These are phyloP conservation scores for Sternotherus odoratus DNA, from an alignment of 2,797 vertebrate genomes.

Conservation along the genomic window DNA sequence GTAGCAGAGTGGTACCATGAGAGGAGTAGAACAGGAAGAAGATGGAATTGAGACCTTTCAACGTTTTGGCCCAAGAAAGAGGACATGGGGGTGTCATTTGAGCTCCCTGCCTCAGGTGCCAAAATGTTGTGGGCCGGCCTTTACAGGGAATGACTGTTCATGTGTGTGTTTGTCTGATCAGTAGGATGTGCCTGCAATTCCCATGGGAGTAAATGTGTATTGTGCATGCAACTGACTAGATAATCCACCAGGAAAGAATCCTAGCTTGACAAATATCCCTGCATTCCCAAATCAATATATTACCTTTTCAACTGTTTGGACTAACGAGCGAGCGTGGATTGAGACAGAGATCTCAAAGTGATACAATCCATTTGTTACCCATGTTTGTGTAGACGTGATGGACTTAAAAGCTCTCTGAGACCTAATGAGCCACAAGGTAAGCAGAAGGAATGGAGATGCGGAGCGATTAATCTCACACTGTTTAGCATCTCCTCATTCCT, in stretches of 20 bases:
- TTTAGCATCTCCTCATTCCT: conserved; percentile 49
- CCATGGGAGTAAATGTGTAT: neutral
- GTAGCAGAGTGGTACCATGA: too few relatives aligned
- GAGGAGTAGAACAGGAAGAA: too few relatives aligned
- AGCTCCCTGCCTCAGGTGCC: too few relatives aligned
- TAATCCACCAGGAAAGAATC: neutral
- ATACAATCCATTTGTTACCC: conserved; percentile 23
- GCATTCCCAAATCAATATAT: neutral
- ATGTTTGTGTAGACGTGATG: neutral
- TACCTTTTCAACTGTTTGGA: conserved; percentile 3
- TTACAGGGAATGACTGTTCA: neutral
- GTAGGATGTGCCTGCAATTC: neutral
- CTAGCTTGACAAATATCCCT: conserved; percentile 11
- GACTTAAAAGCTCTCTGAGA: conserved; percentile 61
- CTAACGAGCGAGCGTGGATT: conserved; percentile 17
- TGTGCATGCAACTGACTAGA: neutral
- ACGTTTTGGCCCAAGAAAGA: too few relatives aligned
- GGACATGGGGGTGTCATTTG: too few relatives aligned
- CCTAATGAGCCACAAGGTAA: conserved; percentile 52
- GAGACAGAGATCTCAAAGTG: conserved; percentile 19
- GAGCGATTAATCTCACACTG: conserved; percentile 53
- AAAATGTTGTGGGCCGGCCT: too few relatives aligned
- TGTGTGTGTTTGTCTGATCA: neutral
- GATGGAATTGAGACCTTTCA: too few relatives aligned
- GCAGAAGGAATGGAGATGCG: conserved; percentile 47